phyloP scores from a whole-genome alignment of 30 jellyfish, hydroid and myxozoan genomes.

The Cassiopea xamachana region DNA sequence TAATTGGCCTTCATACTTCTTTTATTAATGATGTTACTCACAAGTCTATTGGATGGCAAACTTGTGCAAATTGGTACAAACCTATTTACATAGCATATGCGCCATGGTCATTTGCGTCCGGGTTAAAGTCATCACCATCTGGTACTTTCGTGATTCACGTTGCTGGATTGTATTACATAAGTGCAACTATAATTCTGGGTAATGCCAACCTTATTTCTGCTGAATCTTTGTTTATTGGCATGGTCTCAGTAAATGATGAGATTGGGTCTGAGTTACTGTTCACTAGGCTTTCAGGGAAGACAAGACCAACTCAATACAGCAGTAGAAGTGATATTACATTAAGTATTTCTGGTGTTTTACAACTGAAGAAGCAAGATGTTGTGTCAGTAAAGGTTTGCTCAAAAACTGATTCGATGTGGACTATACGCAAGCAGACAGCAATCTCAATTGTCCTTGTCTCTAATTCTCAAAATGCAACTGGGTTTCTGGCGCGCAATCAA shows the following conservation, averaged over 20 bases:
- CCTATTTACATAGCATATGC: slow-evolving; percentile 28
- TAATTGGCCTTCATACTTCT: slow-evolving; percentile 54
- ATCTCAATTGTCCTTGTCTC: slow-evolving; percentile 51
- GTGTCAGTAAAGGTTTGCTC: slow-evolving; percentile 68
- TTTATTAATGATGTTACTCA: slow-evolving; percentile 15
- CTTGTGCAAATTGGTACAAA: slow-evolving; percentile 50
- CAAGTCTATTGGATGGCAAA: slow-evolving; percentile 54
- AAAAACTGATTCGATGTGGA: slow-evolving; percentile 49
- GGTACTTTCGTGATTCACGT: slow-evolving; percentile 14
- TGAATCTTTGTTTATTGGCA: slow-evolving; percentile 36
- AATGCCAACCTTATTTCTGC: slow-evolving; percentile 37
- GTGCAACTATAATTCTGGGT: slow-evolving; percentile 50
- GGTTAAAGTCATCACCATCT: slow-evolving; percentile 7
- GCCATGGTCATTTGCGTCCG: slow-evolving; percentile 53
- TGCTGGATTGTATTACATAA: slow-evolving; percentile 26
- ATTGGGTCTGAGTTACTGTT: slow-evolving; percentile 40
- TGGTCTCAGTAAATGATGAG: slow-evolving; percentile 40
- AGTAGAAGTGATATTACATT: slow-evolving; percentile 35
- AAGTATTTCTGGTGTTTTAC: slow-evolving; percentile 27
- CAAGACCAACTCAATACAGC: slow-evolving; percentile 8
- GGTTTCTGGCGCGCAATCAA: slow-evolving; percentile 28
- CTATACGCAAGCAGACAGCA: slow-evolving; percentile 63
- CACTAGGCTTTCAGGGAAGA: slow-evolving; percentile 25
- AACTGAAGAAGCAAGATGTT: slow-evolving; percentile 25
- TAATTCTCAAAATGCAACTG: neutral